Conservation (phyloP, 2,113 vertebrate species). For the Lepus europaeus region DNA sequence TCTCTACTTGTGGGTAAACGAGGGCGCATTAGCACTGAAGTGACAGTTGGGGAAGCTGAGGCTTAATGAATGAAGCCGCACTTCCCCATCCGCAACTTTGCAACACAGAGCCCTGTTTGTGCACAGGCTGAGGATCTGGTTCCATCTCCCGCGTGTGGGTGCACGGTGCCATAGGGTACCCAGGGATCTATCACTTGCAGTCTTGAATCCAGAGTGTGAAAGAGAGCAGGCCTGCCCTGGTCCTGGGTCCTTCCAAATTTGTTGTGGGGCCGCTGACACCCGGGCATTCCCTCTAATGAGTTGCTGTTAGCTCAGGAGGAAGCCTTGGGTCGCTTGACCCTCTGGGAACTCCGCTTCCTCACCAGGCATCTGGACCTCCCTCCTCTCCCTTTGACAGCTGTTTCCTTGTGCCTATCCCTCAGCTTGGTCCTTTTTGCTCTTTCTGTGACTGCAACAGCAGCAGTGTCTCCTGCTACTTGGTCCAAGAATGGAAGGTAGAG, state of each 20-base stretch:
- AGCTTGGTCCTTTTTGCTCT: background rate
- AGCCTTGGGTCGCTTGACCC: background rate
- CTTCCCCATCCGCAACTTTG: no score
- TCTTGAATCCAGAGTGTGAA: background rate
- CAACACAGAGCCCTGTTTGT: background rate
- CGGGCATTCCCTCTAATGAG: background rate
- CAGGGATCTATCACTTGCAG: background rate
- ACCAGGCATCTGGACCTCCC: background rate
- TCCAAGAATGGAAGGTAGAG: background rate
- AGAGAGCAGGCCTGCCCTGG: background rate
- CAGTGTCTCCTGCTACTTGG: slow-evolving; percentile 19
- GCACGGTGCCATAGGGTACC: background rate
- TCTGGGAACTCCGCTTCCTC: background rate
- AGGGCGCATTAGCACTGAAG: background rate
- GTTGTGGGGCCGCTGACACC: background rate
- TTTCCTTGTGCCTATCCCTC: background rate
- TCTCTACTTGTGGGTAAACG: background rate
- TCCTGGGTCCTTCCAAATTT: background rate
- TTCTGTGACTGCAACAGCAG: background rate
- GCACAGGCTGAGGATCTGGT: background rate
- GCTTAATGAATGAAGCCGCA: background rate
- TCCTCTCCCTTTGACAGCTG: slow-evolving; percentile 24
- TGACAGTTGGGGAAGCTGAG: background rate
- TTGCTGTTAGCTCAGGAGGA: background rate
- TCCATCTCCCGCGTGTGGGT: background rate